Conservation (phyloP, 2,888 invertebrate genomes). For the Eremobia ochroleuca region DNA sequence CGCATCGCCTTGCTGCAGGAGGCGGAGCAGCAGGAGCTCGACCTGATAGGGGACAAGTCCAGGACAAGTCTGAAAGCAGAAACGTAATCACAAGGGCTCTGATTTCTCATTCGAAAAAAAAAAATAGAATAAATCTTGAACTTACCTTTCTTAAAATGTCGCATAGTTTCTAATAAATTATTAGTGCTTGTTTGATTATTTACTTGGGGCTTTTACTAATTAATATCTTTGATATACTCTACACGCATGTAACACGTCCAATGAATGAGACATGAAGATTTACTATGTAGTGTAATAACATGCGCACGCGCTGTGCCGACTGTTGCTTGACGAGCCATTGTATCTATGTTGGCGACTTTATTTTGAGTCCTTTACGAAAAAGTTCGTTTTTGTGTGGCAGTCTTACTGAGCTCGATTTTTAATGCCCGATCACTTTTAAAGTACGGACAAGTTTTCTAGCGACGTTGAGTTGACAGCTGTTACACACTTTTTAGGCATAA, state of each 20-base stretch:
- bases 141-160: conserved; percentile 64
- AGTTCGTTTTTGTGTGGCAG: neutral
- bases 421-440: neutral
- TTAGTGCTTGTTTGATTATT: conserved; percentile 30
- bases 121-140: conserved; percentile 10
- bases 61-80: conserved; percentile 53
- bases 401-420: neutral
- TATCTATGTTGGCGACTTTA: neutral
- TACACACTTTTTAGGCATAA: neutral
- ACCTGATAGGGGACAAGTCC: conserved; percentile 46
- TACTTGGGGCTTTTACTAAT: conserved; percentile 33
- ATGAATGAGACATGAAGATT: conserved; percentile 6
- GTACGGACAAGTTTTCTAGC: neutral
- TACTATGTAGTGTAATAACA: neutral
- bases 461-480: neutral
- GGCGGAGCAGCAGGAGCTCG: conserved; percentile 80
- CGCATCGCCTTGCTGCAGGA: conserved; percentile 80
- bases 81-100: conserved; percentile 74
- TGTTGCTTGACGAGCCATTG: neutral
- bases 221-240: conserved; percentile 15
- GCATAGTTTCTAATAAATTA: conserved; percentile 69
- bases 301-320: neutral
- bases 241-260: neutral
- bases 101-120: conserved; percentile 70
- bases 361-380: neutral